Conservation (phyloP, 1,140 invertebrate species). For the Brachionus rubens region DNA sequence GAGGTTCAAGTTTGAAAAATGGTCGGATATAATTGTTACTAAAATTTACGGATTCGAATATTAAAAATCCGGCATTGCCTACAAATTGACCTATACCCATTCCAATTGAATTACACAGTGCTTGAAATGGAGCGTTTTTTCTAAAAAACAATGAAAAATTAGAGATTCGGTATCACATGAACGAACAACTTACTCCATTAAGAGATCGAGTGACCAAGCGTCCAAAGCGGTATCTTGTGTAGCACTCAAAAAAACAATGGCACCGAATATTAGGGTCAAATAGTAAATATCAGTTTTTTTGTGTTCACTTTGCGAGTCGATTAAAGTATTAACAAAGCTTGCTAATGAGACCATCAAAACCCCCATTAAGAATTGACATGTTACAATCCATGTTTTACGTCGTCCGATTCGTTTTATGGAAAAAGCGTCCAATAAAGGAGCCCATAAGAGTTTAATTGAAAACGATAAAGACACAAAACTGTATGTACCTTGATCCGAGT, state of each 20-base stretch:
- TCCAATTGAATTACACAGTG: conserved; percentile 15
- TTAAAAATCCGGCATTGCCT: background rate
- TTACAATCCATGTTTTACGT: conserved; percentile 83
- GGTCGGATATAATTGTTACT: background rate
- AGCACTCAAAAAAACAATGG: conserved; percentile 89
- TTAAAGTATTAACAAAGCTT: background rate
- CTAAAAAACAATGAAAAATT: background rate
- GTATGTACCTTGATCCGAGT: conserved; percentile 79
- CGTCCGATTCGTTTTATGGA: conserved; percentile 79
- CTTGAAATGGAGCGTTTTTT: background rate
- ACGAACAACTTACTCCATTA: conserved; percentile 70
- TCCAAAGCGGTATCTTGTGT: conserved; percentile 99
- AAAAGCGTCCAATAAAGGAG: conserved; percentile 89
- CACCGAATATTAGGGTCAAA: conserved; percentile 81
- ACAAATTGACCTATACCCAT: background rate
- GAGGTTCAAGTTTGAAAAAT: background rate
- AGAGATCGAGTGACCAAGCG: conserved; percentile 98
- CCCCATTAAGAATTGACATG: background rate
- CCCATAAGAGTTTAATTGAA: conserved; percentile 91
- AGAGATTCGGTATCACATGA: background rate
- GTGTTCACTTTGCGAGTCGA: background rate
- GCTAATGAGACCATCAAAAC: background rate
- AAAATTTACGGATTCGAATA: background rate
- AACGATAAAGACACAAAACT: conserved; percentile 97
- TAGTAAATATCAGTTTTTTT: conserved; percentile 64